A percentile compares a stretch with the other conserved stretches of the same genome.
These are phyloP conservation scores for Umimayanthus kanabou DNA, from an alignment of 92 coral and sea anemone genomes.

Conservation along the genomic window DNA sequence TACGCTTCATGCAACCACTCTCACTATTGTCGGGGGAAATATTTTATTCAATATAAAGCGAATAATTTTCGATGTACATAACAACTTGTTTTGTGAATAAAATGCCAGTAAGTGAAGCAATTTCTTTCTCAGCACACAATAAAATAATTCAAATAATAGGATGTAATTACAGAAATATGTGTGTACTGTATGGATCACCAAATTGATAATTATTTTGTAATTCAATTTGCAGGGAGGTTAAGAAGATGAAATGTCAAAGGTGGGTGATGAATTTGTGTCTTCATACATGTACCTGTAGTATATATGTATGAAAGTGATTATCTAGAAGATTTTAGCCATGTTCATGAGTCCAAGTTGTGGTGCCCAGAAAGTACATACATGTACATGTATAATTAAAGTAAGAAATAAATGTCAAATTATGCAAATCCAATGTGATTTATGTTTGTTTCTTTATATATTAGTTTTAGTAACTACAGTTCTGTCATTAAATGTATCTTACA, in stretches of 20 bases:
- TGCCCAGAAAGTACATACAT: neutral
- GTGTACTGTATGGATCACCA: conserved; percentile 12
- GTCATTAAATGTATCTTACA: conserved; percentile 11
- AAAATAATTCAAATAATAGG: too few relatives aligned
- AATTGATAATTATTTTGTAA: conserved; percentile 6
- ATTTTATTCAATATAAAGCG: too few relatives aligned
- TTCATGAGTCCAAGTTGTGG: conserved; percentile 17
- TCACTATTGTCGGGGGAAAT: too few relatives aligned
- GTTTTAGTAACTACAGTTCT: neutral
- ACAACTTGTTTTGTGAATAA: too few relatives aligned
- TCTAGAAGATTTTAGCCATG: neutral
- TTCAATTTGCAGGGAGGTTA: conserved; percentile 11
- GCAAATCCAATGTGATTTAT: conserved; percentile 15
- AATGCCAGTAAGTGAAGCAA: too few relatives aligned
- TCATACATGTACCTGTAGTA: conserved; percentile 14
- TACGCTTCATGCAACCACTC: too few relatives aligned
- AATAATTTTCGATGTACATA: too few relatives aligned
- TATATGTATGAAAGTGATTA: neutral
- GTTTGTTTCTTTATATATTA: neutral
- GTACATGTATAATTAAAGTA: neutral
- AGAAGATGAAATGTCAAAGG: conserved; percentile 8
- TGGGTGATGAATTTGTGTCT: conserved; percentile 13
- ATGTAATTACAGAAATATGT: conserved; percentile 1
- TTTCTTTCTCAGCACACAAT: too few relatives aligned
- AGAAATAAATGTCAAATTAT: conserved; percentile 2